Evolutionary conservation across 2,797 vertebrate species (phyloP).

Genomic region (Furcifer pardalis): DNA sequence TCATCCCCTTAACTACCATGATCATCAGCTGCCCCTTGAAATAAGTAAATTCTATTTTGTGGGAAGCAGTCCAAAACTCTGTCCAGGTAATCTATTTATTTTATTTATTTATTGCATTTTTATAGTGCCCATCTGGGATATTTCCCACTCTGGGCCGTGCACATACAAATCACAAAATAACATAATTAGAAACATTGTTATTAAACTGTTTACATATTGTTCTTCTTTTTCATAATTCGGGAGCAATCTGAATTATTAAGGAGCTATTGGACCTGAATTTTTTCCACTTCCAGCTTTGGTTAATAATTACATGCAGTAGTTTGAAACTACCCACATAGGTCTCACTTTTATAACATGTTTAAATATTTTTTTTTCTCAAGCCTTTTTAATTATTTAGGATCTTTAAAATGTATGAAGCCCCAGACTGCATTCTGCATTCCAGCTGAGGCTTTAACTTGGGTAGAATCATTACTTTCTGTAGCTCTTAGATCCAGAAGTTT

Average conservation of each 20-base stretch:
- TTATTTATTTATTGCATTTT: no score
- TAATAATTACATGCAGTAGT: not conserved
- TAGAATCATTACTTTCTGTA: constrained; percentile 9
- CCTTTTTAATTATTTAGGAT: not conserved
- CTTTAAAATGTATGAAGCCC: not conserved
- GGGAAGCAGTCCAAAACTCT: not conserved
- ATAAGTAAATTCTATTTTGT: not conserved
- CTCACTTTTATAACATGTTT: not conserved
- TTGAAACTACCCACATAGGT: not conserved
- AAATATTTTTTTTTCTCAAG: not conserved
- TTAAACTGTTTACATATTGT: not conserved
- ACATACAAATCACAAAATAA: no score
- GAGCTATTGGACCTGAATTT: not conserved
- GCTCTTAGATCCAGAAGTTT: no score
- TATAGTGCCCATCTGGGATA: no score
- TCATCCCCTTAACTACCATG: no score
- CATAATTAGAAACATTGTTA: not conserved
- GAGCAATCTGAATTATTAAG: not conserved
- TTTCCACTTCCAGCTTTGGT: not conserved
- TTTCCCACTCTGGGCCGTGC: no score
- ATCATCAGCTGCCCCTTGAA: not conserved
- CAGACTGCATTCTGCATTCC: not conserved
- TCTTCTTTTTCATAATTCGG: not conserved
- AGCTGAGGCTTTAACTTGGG: not conserved
- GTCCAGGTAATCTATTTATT: no score